Evolutionary conservation across 2,797 vertebrate species (phyloP).

Genomic region (Chaenodraco wilsoni): DNA sequence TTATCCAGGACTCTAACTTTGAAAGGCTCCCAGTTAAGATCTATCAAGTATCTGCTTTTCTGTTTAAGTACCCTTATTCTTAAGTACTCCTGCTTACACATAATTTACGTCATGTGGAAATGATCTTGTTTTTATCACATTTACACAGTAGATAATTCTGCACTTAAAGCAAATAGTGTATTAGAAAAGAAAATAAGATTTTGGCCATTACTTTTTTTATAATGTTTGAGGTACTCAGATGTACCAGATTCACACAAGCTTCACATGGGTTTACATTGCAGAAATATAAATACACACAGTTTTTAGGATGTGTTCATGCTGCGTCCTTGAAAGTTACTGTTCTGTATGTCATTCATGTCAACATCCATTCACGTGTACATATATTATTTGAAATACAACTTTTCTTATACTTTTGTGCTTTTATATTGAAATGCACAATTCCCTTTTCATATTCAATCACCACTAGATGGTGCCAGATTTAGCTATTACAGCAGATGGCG

Average conservation of each 20-base stretch:
- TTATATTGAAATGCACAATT: background rate
- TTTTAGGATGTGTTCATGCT: background rate
- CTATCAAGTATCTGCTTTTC: conserved; percentile 6
- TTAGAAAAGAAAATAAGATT: background rate
- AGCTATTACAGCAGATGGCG: conserved; percentile 44
- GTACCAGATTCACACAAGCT: background rate
- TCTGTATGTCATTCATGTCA: conserved; percentile 3
- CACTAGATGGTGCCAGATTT: conserved; percentile 87
- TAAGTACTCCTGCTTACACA: background rate
- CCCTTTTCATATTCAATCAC: conserved; percentile 32
- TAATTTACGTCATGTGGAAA: conserved; percentile 15
- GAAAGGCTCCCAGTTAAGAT: background rate
- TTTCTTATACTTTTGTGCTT: background rate
- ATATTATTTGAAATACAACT: conserved; percentile 8
- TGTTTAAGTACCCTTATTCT: background rate
- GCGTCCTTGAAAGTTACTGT: background rate
- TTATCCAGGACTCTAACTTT: background rate
- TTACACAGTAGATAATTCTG: background rate
- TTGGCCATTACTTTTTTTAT: background rate
- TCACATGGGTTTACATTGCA: background rate
- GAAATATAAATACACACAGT: background rate
- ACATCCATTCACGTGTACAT: background rate
- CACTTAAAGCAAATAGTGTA: background rate
- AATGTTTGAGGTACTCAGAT: background rate
- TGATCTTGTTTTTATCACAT: conserved; percentile 23